Evolutionary conservation across 2,797 vertebrate genomes (phyloP).

Genomic region (Enteromius treurensis): DNA sequence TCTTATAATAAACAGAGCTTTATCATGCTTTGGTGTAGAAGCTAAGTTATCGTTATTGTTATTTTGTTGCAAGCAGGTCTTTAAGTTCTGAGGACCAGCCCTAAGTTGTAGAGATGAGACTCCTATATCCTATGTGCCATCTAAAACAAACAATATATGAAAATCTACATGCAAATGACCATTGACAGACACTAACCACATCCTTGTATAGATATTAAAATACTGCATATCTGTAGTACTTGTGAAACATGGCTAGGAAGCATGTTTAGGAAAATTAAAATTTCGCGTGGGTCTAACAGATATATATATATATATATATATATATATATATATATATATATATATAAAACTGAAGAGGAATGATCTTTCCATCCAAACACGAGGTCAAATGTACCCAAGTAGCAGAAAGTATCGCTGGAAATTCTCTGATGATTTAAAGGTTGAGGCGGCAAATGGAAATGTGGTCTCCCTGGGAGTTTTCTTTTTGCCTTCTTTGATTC

Average conservation of each 20-base stretch:
- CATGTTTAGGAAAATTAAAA: not conserved
- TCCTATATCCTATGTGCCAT: not conserved
- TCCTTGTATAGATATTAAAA: not conserved
- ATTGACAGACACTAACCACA: not conserved
- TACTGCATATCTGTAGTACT: not conserved
- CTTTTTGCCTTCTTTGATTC: too few relatives aligned
- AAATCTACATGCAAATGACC: conserved; percentile 15
- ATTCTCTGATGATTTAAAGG: not conserved
- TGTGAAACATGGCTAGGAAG: not conserved
- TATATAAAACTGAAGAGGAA: not conserved
- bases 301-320: not conserved
- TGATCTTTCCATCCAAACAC: not conserved
- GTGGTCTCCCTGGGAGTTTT: not conserved
- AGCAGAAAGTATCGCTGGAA: not conserved
- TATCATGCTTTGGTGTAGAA: not conserved
- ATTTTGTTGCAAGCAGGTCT: not conserved
- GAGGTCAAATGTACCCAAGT: not conserved
- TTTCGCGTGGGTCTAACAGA: not conserved
- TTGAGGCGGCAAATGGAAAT: not conserved
- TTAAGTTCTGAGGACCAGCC: not conserved
- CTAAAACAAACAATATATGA: not conserved
- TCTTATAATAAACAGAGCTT: not conserved
- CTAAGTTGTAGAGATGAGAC: not conserved
- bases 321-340: not conserved
- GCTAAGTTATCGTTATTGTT: not conserved